A percentile compares a stretch with the other conserved stretches of the same genome.
phyloP scores from a whole-genome alignment of 2,888 invertebrate species.

The Priocnemis perturbator region DNA sequence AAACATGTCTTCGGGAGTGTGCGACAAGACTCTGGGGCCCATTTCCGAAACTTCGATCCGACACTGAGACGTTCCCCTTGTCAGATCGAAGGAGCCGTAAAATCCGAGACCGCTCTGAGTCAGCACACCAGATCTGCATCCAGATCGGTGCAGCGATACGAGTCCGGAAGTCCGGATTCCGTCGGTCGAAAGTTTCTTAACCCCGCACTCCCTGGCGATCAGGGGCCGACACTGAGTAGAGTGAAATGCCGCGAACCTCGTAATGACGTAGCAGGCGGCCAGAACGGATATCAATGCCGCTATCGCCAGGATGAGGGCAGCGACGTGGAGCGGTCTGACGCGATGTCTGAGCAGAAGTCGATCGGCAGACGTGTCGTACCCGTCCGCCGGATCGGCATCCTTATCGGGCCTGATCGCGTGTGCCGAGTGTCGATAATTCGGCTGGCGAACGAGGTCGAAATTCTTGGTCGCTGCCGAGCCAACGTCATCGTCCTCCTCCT shows the following conservation, averaged over 20 bases:
- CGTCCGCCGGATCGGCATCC: constrained; percentile 6
- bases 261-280: constrained; percentile 67
- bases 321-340: constrained; percentile 58
- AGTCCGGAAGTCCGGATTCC: too few relatives aligned
- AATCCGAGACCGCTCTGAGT: too few relatives aligned
- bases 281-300: constrained; percentile 65
- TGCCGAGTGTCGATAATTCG: not conserved
- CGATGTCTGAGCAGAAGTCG: constrained; percentile 30
- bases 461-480: not conserved
- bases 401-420: not conserved
- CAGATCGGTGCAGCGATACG: too few relatives aligned
- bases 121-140: too few relatives aligned
- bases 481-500: not conserved
- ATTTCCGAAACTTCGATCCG: too few relatives aligned
- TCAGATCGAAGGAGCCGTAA: too few relatives aligned
- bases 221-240: too few relatives aligned
- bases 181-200: too few relatives aligned
- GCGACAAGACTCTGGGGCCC: too few relatives aligned
- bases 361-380: constrained; percentile 26
- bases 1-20: too few relatives aligned
- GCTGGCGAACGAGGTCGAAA: not conserved
- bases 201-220: too few relatives aligned
- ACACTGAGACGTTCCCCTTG: too few relatives aligned
- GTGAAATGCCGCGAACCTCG: constrained; percentile 50
- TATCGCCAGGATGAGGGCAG: constrained; percentile 60